phyloP scores from a whole-genome alignment of 2,113 vertebrate species.

The Xenopus borealis region DNA sequence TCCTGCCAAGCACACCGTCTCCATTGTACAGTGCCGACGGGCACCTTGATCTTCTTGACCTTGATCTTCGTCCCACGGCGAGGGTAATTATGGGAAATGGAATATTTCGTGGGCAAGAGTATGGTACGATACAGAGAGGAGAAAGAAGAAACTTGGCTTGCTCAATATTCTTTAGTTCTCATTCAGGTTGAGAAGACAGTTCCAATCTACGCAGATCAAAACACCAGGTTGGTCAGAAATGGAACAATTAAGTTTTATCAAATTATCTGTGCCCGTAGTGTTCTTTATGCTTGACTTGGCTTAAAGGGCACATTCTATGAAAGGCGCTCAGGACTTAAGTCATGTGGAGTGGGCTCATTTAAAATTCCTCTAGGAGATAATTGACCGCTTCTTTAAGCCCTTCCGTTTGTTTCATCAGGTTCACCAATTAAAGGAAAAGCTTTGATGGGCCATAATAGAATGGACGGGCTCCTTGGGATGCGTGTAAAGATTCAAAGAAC shows the following conservation, averaged over 20 bases:
- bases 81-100: background rate
- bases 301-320: slow-evolving; percentile 16
- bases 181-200: too few species aligned
- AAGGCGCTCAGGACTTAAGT: background rate
- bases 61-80: too few species aligned
- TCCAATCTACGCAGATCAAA: too few species aligned
- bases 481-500: slow-evolving; percentile 32
- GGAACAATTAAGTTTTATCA: background rate
- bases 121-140: background rate
- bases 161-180: too few species aligned
- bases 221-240: too few species aligned
- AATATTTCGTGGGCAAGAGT: background rate
- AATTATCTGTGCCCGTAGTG: background rate
- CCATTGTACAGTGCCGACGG: background rate
- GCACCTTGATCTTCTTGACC: background rate
- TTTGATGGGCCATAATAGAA: slow-evolving; percentile 37
- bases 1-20: slow-evolving; percentile 9
- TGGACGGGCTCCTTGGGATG: slow-evolving; percentile 15
- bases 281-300: slow-evolving; percentile 21
- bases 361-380: slow-evolving; percentile 9
- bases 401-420: slow-evolving; percentile 31
- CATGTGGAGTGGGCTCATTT: slow-evolving; percentile 13
- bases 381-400: slow-evolving; percentile 23
- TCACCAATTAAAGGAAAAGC: slow-evolving; percentile 28
- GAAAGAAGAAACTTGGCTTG: background rate